Base-by-base conservation (phyloP, 2,797 vertebrate species). In the Oryzias sinensis region DNA sequence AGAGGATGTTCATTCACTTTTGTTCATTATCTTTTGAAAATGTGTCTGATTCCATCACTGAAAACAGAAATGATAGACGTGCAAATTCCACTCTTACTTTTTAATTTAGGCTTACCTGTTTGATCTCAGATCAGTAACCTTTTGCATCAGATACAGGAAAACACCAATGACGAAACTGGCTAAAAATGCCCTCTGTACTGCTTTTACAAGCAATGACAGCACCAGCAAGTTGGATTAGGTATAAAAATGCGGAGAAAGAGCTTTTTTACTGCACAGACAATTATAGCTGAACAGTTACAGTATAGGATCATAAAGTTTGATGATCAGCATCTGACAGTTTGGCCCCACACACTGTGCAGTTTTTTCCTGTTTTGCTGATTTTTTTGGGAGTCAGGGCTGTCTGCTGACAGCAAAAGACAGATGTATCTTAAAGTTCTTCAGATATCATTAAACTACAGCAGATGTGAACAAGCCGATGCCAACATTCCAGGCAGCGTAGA, bases 131-230 rank as follows among this genome's bases (percentile, higher is more conserved):
- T 17, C n/a, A 17, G 43, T 45, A 45, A 11, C n/a, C 43, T 18
- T 45, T 18, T 18, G 43, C 43, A 45, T n/a, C 15, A 5, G 17
- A 6, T 43, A 8, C 43, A 2, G 43, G 17, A 43, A 27, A 6
- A 27, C 5, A 27, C 5, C 27, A 27, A 5, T 33, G 33, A 33
- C 9, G 33, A 33, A 45, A 18, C 5, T 7, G 57, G 41, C 41
- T 25, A 48, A 50, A 74, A 27, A 27, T 2, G 9, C 2, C 20
- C 33, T 33, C 9, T 33, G 33, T 11, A 33, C 2, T 8, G 9
- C 53, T 53, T 63, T 43, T 69, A n/a, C 54, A 49, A 47, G 63
- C 43, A 54, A 22, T 43, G 65, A 62, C 45, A 59, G 62, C 29
- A 61, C 37, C 51, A 69, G 57, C 20, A 27, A 56, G 43, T 64